Conservation (phyloP, 1,140 invertebrate genomes). For the Protaetia brevitarsis region DNA sequence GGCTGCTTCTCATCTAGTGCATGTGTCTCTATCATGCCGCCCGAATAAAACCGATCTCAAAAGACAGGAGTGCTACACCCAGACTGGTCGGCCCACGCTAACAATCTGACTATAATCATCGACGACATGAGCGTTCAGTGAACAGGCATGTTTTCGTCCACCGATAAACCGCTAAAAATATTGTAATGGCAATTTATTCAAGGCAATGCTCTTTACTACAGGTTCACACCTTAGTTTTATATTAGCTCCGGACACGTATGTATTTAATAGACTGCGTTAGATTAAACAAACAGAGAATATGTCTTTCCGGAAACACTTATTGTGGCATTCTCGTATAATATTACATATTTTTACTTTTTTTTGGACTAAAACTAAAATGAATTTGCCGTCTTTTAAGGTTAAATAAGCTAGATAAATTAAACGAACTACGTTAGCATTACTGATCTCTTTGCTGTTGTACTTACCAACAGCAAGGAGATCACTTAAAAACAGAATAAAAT, state of each 20-base stretch:
- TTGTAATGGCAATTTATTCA: constrained; percentile 24
- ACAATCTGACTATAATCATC: constrained; percentile 25
- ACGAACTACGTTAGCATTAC: too few species aligned
- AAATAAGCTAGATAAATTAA: too few species aligned
- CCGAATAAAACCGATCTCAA: constrained; percentile 32
- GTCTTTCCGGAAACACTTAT: too few species aligned
- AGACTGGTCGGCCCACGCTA: constrained; percentile 21
- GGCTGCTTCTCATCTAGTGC: constrained; percentile 38
- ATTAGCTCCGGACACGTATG: constrained; percentile 3
- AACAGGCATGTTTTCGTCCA: constrained; percentile 32
- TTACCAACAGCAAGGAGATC: too few species aligned
- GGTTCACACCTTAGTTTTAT: constrained; percentile 19
- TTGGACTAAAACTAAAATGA: too few species aligned
- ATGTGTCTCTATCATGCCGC: constrained; percentile 34
- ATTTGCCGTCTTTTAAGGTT: too few species aligned
- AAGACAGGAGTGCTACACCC: constrained; percentile 15
- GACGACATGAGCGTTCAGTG: constrained; percentile 40
- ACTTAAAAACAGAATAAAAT: too few species aligned
- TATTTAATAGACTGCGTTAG: background rate
- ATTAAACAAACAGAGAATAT: too few species aligned
- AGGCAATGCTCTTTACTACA: constrained; percentile 15
- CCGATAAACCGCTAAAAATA: constrained; percentile 22
- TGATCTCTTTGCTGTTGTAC: too few species aligned
- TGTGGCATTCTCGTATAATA: too few species aligned
- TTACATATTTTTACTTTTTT: too few species aligned